A percentile compares a stretch with the other conserved stretches of the same genome.
Conservation (phyloP, 2,113 vertebrate species). For the Lipotes vexillifer region DNA sequence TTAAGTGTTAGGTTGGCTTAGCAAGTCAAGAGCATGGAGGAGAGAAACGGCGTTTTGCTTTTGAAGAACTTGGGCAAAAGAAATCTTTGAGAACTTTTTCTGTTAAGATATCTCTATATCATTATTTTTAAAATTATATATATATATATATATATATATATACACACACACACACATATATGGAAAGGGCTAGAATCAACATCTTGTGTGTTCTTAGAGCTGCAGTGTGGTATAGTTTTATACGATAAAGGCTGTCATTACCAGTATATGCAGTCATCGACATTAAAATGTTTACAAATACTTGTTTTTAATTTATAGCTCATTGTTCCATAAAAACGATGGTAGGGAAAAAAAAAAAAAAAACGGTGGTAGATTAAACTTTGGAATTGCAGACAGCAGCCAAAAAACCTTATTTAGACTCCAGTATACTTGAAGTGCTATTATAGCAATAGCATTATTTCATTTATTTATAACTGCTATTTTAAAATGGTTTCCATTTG, state of each 20-base stretch:
- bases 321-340: slow-evolving; percentile 2
- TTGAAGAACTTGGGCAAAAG: not conserved
- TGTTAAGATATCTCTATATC: not conserved
- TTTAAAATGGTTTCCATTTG: slow-evolving; percentile 51
- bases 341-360: not conserved
- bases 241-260: not conserved
- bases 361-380: slow-evolving; percentile 19
- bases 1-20: not conserved
- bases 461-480: slow-evolving; percentile 44
- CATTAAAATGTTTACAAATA: slow-evolving; percentile 24
- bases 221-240: not conserved
- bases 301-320: slow-evolving; percentile 3
- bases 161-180: not conserved
- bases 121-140: not conserved
- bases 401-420: slow-evolving; percentile 59
- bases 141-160: not conserved
- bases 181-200: not conserved
- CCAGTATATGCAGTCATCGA: not conserved
- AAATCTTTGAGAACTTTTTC: not conserved
- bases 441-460: slow-evolving; percentile 25
- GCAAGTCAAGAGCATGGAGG: not conserved
- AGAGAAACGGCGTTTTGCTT: not conserved
- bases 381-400: slow-evolving; percentile 4
- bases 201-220: not conserved
- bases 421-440: not conserved